Evolutionary conservation across 2,113 vertebrate species (phyloP).

Genomic region (Centropus unirufus): DNA sequence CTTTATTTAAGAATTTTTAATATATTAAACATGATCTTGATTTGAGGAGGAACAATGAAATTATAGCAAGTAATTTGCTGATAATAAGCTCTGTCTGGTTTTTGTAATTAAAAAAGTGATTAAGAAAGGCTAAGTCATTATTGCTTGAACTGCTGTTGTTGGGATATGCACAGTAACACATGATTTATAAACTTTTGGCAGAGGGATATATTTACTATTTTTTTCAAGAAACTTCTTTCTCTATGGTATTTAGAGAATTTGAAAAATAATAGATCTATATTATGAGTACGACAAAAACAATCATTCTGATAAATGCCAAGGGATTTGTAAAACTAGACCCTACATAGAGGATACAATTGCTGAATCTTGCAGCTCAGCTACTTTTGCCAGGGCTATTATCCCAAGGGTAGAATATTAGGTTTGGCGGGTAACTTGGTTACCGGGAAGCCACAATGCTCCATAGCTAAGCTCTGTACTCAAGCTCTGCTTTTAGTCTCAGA

Average conservation of each 20-base stretch:
- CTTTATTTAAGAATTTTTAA: constrained; percentile 15
- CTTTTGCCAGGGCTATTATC: not conserved
- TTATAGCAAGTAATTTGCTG: constrained; percentile 46
- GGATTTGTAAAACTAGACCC: not conserved
- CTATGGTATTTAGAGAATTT: constrained; percentile 2
- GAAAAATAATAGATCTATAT: not conserved
- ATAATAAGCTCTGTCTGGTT: constrained; percentile 36
- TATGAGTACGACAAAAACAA: not conserved
- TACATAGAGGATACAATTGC: not conserved
- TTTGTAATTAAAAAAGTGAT: constrained; percentile 57
- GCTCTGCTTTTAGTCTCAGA: not conserved
- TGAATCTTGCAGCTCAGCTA: not conserved
- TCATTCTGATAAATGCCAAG: not conserved
- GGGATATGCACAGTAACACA: not conserved
- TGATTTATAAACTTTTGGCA: constrained; percentile 38
- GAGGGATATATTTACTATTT: constrained; percentile 36
- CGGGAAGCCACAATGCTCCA: not conserved
- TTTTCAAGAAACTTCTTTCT: constrained; percentile 11
- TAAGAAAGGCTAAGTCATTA: constrained; percentile 43
- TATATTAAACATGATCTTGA: not conserved
- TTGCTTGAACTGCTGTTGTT: not conserved
- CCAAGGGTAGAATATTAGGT: not conserved
- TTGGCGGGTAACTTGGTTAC: not conserved
- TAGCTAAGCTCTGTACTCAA: not conserved
- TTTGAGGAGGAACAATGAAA: constrained; percentile 52